Percentiles rank a stretch among this genome's conserved stretches.
These are phyloP conservation scores for Spilosoma lubricipeda DNA, from an alignment of 2,888 invertebrate species.

Conservation along the genomic window DNA sequence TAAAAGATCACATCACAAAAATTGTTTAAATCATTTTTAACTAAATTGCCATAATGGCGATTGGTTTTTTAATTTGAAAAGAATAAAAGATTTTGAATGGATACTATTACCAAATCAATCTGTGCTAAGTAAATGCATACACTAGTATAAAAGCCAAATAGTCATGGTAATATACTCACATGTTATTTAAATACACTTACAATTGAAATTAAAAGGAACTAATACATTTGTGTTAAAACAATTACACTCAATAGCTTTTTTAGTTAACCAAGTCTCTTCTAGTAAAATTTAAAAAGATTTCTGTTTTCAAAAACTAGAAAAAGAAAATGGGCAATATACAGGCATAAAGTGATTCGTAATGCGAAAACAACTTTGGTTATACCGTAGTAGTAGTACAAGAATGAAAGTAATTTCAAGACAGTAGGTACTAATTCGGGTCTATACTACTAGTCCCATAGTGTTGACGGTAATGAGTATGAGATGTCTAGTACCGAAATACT, in stretches of 20 bases:
- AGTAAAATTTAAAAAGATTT: background rate
- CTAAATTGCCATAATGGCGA: background rate
- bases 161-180: constrained; percentile 36
- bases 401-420: too few species aligned
- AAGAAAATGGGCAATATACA: too few species aligned
- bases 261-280: constrained; percentile 20
- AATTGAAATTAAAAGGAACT: constrained; percentile 34
- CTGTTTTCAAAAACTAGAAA: background rate
- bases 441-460: too few species aligned
- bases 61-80: background rate
- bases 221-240: constrained; percentile 11
- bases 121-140: constrained; percentile 47
- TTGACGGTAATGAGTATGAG: too few species aligned
- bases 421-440: too few species aligned
- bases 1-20: background rate
- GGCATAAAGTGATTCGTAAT: too few species aligned
- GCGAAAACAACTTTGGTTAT: too few species aligned
- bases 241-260: constrained; percentile 20
- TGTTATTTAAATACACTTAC: constrained; percentile 15
- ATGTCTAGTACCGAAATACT: too few species aligned
- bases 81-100: constrained; percentile 2
- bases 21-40: background rate
- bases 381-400: too few species aligned
- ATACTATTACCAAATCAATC: constrained; percentile 20
- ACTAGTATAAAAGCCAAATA: constrained; percentile 34